phyloP scores from a whole-genome alignment of 2,113 vertebrate species.

The Callospermophilus lateralis region DNA sequence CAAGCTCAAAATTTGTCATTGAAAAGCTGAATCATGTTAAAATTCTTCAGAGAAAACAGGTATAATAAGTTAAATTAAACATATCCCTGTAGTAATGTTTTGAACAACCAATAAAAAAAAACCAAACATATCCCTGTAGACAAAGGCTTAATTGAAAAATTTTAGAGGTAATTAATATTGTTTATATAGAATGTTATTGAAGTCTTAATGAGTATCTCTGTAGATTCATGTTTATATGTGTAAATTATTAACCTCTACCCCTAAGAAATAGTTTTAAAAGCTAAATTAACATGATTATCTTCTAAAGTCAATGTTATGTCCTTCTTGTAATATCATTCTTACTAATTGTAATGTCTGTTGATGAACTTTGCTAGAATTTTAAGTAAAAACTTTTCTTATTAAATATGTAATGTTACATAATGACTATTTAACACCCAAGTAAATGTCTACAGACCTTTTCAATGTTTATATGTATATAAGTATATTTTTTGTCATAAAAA shows the following conservation, averaged over 20 bases:
- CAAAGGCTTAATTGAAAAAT: conserved; percentile 1
- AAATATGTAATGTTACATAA: neutral
- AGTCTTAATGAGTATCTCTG: neutral
- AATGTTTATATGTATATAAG: neutral
- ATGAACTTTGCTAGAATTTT: neutral
- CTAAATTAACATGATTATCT: neutral
- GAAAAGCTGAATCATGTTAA: neutral
- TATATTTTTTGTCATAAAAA: conserved; percentile 1
- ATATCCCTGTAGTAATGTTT: conserved; percentile 8
- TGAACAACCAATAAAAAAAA: no score
- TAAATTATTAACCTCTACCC: neutral
- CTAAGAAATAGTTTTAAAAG: conserved; percentile 44
- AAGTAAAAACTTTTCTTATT: neutral
- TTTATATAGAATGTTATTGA: neutral
- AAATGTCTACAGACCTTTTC: conserved; percentile 4
- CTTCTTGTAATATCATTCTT: neutral
- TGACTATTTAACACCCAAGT: neutral
- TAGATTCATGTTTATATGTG: conserved; percentile 9
- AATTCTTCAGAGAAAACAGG: neutral
- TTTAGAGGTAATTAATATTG: neutral
- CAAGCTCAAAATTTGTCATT: neutral
- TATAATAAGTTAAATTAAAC: conserved; percentile 48
- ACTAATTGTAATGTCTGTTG: conserved; percentile 16
- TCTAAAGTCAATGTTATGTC: conserved; percentile 18
- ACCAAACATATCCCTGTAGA: conserved; percentile 26